A percentile compares a stretch with the other conserved stretches of the same genome.
Conservation (phyloP, 2,113 vertebrate genomes). For the Corvus cornix region DNA sequence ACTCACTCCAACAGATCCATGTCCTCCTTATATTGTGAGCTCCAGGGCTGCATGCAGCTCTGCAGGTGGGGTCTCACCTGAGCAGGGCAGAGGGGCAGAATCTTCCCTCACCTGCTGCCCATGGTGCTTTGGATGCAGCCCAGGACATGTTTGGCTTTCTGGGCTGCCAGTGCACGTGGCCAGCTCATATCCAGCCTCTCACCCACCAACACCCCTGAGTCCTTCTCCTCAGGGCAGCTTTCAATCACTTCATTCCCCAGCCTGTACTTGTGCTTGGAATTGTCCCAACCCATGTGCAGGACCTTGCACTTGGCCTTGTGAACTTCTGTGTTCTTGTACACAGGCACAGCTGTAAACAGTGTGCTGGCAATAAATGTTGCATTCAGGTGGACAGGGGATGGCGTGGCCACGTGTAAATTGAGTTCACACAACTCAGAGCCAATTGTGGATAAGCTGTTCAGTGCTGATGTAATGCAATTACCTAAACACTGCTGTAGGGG, state of each 20-base stretch:
- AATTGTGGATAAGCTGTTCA: slow-evolving; percentile 30
- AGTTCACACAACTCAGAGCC: neutral
- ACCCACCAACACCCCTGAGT: neutral
- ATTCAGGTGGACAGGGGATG: neutral
- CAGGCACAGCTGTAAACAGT: neutral
- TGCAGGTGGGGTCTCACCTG: neutral
- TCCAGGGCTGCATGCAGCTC: neutral
- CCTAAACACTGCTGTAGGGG: neutral
- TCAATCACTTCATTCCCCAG: neutral
- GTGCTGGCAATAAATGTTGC: neutral
- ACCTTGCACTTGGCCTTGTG: neutral
- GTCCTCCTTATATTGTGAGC: accelerated
- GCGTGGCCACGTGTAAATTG: neutral
- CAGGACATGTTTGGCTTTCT: neutral
- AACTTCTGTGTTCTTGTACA: neutral
- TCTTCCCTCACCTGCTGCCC: neutral
- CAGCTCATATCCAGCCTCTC: neutral
- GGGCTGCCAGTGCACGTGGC: neutral
- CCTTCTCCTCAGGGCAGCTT: neutral
- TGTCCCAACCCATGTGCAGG: neutral
- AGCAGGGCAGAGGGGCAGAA: neutral
- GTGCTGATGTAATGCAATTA: slow-evolving; percentile 34
- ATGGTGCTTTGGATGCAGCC: neutral
- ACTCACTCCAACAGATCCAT: neutral
- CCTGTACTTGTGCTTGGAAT: neutral